These are phyloP conservation scores for Lasioglossum figueresi DNA, from an alignment of 2,888 invertebrate genomes.

Conservation along the genomic window DNA sequence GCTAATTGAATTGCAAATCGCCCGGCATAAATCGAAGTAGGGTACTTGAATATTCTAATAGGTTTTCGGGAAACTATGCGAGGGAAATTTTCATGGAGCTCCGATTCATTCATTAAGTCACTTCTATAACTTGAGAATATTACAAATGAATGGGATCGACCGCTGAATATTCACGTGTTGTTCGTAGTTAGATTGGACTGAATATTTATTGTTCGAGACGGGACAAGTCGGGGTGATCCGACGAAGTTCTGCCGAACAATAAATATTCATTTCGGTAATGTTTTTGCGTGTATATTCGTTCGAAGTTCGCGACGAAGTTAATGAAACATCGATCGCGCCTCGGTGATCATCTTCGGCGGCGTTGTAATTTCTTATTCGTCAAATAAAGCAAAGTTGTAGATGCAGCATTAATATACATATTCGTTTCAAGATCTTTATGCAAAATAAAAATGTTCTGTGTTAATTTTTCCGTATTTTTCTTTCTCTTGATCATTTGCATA, in stretches of 20 bases:
- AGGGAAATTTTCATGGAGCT: neutral
- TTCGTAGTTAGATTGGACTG: neutral
- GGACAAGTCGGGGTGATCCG: neutral
- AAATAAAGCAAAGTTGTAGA: neutral
- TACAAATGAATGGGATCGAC: neutral
- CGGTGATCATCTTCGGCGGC: neutral
- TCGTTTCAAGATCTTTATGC: neutral
- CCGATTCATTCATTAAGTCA: neutral
- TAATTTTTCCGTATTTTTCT: too few species aligned
- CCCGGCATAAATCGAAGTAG: neutral
- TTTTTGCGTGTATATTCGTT: neutral
- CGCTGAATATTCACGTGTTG: neutral
- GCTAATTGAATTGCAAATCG: neutral
- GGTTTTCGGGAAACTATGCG: neutral
- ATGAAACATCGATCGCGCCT: neutral
- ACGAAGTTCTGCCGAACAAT: neutral
- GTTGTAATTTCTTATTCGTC: neutral
- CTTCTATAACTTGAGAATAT: neutral
- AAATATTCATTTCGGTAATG: conserved; percentile 1
- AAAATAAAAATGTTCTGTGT: too few species aligned
- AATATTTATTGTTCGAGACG: neutral
- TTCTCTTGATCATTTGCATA: too few species aligned
- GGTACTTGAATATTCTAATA: neutral
- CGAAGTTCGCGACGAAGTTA: neutral
- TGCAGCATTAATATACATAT: neutral